phyloP scores from a whole-genome alignment of 2,888 invertebrate genomes.

The Thera britannica region DNA sequence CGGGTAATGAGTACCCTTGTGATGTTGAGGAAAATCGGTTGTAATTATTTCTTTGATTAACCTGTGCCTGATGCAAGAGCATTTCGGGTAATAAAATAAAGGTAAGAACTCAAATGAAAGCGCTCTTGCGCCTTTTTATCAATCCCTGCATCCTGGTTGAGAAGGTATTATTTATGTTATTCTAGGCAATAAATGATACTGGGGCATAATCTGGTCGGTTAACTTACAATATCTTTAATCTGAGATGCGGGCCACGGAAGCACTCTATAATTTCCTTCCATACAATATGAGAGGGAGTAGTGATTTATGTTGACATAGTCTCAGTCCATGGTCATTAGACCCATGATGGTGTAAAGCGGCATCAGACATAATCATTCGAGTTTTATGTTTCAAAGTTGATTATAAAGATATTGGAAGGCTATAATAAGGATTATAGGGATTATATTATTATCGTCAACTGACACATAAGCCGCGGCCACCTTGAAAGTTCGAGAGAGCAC shows the following conservation, averaged over 20 bases:
- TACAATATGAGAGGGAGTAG: conserved; percentile 58
- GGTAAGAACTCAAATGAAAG: not conserved
- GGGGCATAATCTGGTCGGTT: conserved; percentile 48
- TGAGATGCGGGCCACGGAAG: conserved; percentile 77
- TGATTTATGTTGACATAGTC: conserved; percentile 71
- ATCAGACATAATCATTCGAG: conserved; percentile 37
- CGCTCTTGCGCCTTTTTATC: not conserved
- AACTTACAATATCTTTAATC: conserved; percentile 58
- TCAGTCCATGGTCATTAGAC: conserved; percentile 56
- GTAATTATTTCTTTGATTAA: not conserved
- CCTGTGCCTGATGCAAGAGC: not conserved
- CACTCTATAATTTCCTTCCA: conserved; percentile 69
- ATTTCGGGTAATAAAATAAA: not conserved
- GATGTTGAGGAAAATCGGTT: not conserved
- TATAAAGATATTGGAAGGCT: conserved; percentile 43
- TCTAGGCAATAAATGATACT: conserved; percentile 17
- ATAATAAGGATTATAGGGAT: conserved; percentile 38
- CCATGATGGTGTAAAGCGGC: conserved; percentile 39
- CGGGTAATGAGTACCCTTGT: not conserved
- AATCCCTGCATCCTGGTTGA: not conserved
- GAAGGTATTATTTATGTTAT: conserved; percentile 16
- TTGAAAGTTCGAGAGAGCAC: conserved; percentile 41
- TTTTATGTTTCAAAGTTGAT: conserved; percentile 43
- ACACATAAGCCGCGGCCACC: conserved; percentile 45
- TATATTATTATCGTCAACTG: conserved; percentile 35